phyloP scores from a whole-genome alignment of 2,113 vertebrate species.

The Rattus rattus region DNA sequence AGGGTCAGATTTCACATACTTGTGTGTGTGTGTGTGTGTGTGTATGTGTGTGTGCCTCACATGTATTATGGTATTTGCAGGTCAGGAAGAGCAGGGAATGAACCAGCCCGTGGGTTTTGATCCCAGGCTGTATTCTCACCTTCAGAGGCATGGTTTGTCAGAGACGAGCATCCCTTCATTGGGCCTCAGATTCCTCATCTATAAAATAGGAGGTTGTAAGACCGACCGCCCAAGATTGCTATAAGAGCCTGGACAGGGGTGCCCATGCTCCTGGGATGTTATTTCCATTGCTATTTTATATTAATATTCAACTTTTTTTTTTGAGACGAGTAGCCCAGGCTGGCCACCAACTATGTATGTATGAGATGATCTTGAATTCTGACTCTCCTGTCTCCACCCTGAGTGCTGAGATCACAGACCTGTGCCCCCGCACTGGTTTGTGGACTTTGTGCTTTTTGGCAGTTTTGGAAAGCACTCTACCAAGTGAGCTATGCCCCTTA shows the following conservation, averaged over 20 bases:
- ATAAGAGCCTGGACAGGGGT: neutral
- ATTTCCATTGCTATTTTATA: neutral
- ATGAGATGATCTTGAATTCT: neutral
- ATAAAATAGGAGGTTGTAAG: neutral
- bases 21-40: neutral
- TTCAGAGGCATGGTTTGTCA: neutral
- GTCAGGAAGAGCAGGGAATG: neutral
- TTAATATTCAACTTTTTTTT: neutral
- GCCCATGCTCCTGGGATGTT: neutral
- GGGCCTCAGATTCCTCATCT: neutral
- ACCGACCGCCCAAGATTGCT: neutral
- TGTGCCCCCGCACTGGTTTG: neutral
- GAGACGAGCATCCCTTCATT: neutral
- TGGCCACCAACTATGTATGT: neutral
- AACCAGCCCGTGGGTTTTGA: neutral
- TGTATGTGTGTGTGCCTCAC: neutral
- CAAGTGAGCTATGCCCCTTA: neutral
- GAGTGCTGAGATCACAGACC: neutral
- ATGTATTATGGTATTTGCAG: neutral
- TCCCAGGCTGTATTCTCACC: neutral
- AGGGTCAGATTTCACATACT: neutral
- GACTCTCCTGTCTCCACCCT: neutral
- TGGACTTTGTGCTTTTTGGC: neutral
- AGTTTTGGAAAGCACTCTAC: neutral
- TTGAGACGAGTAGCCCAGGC: neutral